Conservation (phyloP, 2,888 invertebrate genomes). For the Tubulanus polymorphus region DNA sequence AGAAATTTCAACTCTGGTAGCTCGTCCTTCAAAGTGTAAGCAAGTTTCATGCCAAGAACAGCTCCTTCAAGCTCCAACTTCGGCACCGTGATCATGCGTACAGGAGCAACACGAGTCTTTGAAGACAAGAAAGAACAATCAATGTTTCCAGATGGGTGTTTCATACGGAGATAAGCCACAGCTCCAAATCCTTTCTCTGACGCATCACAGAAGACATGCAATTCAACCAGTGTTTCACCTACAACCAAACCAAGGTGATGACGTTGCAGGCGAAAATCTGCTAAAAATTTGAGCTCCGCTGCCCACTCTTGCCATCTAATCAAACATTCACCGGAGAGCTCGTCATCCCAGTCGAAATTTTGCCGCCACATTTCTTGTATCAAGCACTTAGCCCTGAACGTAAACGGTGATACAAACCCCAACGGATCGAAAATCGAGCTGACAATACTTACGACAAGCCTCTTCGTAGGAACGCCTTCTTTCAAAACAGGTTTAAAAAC, state of each 20-base stretch:
- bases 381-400: background rate
- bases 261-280: background rate
- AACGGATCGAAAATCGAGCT: slow-evolving; percentile 4
- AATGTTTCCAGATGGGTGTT: background rate
- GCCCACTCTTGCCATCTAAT: background rate
- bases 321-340: background rate
- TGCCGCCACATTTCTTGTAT: slow-evolving; percentile 1
- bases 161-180: background rate
- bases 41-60: background rate
- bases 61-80: background rate
- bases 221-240: background rate
- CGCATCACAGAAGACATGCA: slow-evolving; percentile 3
- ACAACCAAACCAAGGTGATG: background rate
- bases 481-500: background rate
- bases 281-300: background rate
- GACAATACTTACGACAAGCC: background rate
- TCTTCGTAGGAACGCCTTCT: background rate
- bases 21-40: background rate
- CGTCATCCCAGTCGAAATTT: background rate
- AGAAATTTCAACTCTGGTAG: background rate
- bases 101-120: background rate
- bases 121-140: slow-evolving; percentile 3
- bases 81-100: background rate
- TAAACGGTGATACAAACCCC: background rate
- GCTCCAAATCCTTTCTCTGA: slow-evolving; percentile 3